Evolutionary conservation across 2,113 vertebrate species (phyloP), one percentile per base, ranked within the genome.

Genomic region (Synchiropus splendidus): DNA sequence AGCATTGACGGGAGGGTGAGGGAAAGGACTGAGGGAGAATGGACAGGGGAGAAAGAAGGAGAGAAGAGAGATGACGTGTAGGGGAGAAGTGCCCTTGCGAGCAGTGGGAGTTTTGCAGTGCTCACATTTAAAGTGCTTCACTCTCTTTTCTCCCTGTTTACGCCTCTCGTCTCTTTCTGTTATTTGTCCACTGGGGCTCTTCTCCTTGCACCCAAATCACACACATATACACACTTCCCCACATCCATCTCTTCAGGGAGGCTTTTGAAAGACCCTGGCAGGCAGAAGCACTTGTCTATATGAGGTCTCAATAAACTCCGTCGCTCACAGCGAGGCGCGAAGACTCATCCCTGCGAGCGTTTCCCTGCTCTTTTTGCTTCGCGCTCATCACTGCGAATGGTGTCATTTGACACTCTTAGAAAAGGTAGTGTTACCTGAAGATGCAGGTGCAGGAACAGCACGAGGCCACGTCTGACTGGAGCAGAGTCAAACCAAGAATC

Each of bases 181-280:
- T 82, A 79, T 80, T 70, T 58, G 76, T 81, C 79, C 78, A 72
- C 62, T 64, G 79, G 78, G 79, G 70, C 67, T 63, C 42, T 45
- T 66, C 50, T 56, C 33, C 51, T 61, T 54, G 38, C 61, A 59
- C 60, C 40, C 61, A 56, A 39, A 72, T 53, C 47, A 41, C 34
- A 39, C 62, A 47, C 48, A 45, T 45, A 58, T 55, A 60, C 55
- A 58, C 54, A 57, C 61, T 59, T 63, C 48, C 48, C 48, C 50
- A 62, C 76, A 81, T 81, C 74, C 72, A 75, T 80, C 80, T 76
- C 79, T 72, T 70, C 46, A 62, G 70, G 74, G 72, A 74, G 44
- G 52, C 66, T 74, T 70, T 70, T 71, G 59, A 73, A 61, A 63
- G 54, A 63, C 56, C 69, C 50, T 58, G 57, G 55, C 67, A 70